Evolutionary conservation across 2,113 vertebrate species (phyloP), one percentile per base, ranked within the genome.

Genomic region (Colossoma macropomum): DNA sequence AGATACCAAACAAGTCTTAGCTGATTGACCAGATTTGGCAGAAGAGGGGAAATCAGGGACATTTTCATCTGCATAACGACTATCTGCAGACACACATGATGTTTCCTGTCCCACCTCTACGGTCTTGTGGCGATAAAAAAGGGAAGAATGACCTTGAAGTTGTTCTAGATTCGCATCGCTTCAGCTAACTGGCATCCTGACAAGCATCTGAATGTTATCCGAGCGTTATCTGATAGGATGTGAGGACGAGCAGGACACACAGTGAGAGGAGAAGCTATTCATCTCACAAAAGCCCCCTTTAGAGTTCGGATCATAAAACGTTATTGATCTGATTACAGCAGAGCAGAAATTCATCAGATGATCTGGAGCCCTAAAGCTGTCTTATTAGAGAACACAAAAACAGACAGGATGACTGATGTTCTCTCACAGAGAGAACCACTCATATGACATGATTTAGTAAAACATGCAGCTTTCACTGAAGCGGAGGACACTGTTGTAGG

Each of bases 151-250:
- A 70, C 68, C 68, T 70, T 70, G 68, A 41, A 4, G 19, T 12
- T 30, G 63, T 30, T 30, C 25, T 66, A 15, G 13, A 17, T 66
- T 30, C 13, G 17, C 63, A 30, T 66, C 27, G 12, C 62, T 19
- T 3, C 63, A 16, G 28, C 63, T 68, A 7, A 68, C 65, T 34
- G 34, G 38, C 21, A 12, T 41, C 10, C 38, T 34, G 34, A 45
- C 68, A 71, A 45, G 38, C 66, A 41, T 69, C 66, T 38, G 66
- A 38, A 41, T 41, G 66, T 34, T 68, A 68, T 68, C 66, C 41
- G 66, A 62, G 32, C 38, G 66, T 34, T 38, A 41, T 69, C 23
- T n/a, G 19, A 71, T 41, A 38, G 23, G 12, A 0, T 62, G 23
- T 27, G n/a, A 27, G 25, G n/a, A 62, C 15, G 11, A 25, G 23